Evolutionary conservation across 2,888 invertebrate genomes (phyloP).

Genomic region (Platerodrilus igneus): DNA sequence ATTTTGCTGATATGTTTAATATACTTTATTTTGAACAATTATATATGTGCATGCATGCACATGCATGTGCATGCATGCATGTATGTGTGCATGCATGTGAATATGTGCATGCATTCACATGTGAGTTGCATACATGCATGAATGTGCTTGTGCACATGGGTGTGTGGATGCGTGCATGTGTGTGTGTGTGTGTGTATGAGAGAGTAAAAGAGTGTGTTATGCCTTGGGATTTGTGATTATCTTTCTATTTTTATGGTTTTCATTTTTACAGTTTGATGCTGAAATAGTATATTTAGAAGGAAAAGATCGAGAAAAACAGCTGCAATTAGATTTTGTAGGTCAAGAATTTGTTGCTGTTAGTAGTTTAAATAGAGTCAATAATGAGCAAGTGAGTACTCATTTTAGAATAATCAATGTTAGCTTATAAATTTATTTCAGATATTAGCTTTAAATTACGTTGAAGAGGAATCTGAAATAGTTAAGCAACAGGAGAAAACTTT

Average conservation of each 20-base stretch:
- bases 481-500: conserved; percentile 85
- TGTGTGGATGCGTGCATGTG: too few species aligned
- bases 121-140: too few species aligned
- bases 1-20: too few species aligned
- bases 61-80: too few species aligned
- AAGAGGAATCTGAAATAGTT: conserved; percentile 83
- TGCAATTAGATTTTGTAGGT: conserved; percentile 76
- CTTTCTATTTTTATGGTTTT: conserved; percentile 17
- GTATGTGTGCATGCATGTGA: too few species aligned
- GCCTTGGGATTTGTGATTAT: too few species aligned
- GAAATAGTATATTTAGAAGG: conserved; percentile 89
- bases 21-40: too few species aligned
- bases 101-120: too few species aligned
- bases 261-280: conserved; percentile 72
- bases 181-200: too few species aligned
- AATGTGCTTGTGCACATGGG: too few species aligned
- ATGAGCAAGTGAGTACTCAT: conserved; percentile 64
- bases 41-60: too few species aligned
- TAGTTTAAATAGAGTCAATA: conserved; percentile 69
- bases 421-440: conserved; percentile 49
- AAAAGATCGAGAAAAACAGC: conserved; percentile 81
- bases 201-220: too few species aligned
- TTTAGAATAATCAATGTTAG: conserved; percentile 20
- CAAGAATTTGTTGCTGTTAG: conserved; percentile 78
- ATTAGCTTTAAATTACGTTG: conserved; percentile 73